Percentiles rank a stretch among this genome's conserved stretches.
phyloP scores from a whole-genome alignment of 2,888 invertebrate genomes.

The Hyalella azteca region DNA sequence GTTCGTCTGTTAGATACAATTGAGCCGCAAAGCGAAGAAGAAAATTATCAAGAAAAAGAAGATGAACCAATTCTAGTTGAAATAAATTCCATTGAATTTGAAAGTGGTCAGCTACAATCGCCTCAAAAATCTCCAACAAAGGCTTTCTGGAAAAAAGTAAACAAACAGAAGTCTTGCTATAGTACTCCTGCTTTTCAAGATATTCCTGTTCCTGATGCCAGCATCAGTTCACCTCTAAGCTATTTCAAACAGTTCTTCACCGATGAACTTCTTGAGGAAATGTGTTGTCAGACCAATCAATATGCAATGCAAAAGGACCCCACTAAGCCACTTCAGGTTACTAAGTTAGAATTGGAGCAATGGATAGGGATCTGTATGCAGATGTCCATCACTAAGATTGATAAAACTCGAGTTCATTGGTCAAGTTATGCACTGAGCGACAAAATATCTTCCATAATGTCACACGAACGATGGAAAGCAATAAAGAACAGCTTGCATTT shows the following conservation, averaged over 20 bases:
- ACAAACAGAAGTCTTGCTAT: background rate
- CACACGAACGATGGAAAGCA: background rate
- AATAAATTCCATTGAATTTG: background rate
- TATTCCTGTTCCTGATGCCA: background rate
- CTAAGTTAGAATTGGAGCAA: background rate
- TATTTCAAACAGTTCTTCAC: slow-evolving; percentile 31
- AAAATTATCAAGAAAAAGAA: background rate
- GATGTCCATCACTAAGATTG: background rate
- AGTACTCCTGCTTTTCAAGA: background rate
- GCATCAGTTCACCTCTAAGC: background rate
- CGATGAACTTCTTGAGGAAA: slow-evolving; percentile 1
- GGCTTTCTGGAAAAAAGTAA: background rate
- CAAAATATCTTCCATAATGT: background rate
- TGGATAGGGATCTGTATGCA: background rate
- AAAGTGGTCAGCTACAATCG: background rate
- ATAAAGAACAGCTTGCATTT: background rate
- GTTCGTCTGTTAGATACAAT: background rate
- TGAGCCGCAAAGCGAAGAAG: background rate
- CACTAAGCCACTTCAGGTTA: background rate
- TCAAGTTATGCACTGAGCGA: background rate
- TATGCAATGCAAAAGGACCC: slow-evolving; percentile 28
- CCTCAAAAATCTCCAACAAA: background rate
- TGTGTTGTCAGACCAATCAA: slow-evolving; percentile 28
- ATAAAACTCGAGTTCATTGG: background rate
- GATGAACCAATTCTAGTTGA: background rate